Percentiles rank a stretch among this genome's conserved stretches.
Conservation (phyloP, 2,797 vertebrate species). For the Picus viridis region DNA sequence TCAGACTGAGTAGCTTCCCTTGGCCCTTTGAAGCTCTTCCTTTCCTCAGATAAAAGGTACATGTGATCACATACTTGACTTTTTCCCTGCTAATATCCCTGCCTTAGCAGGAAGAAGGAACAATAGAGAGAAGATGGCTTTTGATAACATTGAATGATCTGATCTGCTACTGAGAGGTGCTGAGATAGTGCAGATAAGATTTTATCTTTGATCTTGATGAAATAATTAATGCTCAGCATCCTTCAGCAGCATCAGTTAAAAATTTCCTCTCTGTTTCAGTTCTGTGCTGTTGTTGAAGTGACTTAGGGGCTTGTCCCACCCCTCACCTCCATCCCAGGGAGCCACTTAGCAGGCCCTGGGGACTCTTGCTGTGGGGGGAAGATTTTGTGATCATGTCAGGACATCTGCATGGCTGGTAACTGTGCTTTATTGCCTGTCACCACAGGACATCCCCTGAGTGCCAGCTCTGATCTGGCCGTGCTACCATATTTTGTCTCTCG, state of each 20-base stretch:
- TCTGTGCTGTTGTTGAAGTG: not conserved
- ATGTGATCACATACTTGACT: not conserved
- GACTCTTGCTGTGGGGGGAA: fast-evolving
- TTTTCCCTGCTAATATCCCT: not conserved
- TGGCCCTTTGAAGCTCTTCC: not conserved
- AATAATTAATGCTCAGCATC: not conserved
- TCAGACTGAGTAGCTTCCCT: not conserved
- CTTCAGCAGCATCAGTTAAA: not conserved
- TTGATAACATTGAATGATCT: not conserved
- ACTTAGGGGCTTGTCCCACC: fast-evolving
- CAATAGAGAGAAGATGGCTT: not conserved
- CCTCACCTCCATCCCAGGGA: fast-evolving
- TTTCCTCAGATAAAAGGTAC: not conserved
- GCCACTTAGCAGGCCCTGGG: fast-evolving
- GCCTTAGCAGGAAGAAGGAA: not conserved
- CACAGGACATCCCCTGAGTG: fast-evolving
- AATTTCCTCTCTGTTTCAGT: not conserved
- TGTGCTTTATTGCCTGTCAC: not conserved
- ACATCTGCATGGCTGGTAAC: not conserved
- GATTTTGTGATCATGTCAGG: not conserved
- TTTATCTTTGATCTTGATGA: conserved; percentile 24
- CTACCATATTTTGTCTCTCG: not conserved
- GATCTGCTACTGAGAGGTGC: not conserved
- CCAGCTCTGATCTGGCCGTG: fast-evolving
- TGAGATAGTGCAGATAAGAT: not conserved